A percentile compares a stretch with the other conserved stretches of the same genome.
Evolutionary conservation across 30 jellyfish, hydroid and myxozoan genomes (phyloP).

Genomic region (Turritopsis dohrnii): DNA sequence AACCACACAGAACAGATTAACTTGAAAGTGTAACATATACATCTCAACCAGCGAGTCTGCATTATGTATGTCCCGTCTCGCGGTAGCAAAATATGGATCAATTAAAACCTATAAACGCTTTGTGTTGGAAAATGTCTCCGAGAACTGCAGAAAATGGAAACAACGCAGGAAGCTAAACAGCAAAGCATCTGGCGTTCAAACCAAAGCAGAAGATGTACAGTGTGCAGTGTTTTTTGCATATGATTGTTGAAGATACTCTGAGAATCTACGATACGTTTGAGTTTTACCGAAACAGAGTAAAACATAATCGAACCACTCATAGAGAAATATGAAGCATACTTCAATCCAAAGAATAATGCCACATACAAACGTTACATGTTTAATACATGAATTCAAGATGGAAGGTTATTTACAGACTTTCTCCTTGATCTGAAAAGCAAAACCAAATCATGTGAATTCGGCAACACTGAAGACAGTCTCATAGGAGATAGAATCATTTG

Average conservation of each 20-base stretch:
- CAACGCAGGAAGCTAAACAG: background rate
- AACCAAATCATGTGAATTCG: background rate
- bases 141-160: too few species aligned
- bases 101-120: too few species aligned
- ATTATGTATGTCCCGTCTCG: too few species aligned
- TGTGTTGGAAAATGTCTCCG: too few species aligned
- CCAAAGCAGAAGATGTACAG: conserved; percentile 21
- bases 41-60: too few species aligned
- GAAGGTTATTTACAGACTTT: conserved; percentile 6
- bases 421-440: background rate
- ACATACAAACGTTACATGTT: background rate
- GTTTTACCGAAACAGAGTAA: too few species aligned
- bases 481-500: conserved; percentile 10
- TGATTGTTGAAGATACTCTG: conserved; percentile 21
- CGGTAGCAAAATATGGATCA: too few species aligned
- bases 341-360: too few species aligned
- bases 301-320: too few species aligned
- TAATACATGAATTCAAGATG: conserved; percentile 5
- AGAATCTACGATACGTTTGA: background rate
- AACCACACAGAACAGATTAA: too few species aligned
- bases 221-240: conserved; percentile 22
- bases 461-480: conserved; percentile 1
- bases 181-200: conserved; percentile 10
- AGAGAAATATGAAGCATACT: too few species aligned
- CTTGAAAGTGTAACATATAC: too few species aligned